Percentiles rank a stretch among this genome's conserved stretches.
phyloP scores from a whole-genome alignment of 2,888 invertebrate genomes.

The Allophyes oxyacanthae region DNA sequence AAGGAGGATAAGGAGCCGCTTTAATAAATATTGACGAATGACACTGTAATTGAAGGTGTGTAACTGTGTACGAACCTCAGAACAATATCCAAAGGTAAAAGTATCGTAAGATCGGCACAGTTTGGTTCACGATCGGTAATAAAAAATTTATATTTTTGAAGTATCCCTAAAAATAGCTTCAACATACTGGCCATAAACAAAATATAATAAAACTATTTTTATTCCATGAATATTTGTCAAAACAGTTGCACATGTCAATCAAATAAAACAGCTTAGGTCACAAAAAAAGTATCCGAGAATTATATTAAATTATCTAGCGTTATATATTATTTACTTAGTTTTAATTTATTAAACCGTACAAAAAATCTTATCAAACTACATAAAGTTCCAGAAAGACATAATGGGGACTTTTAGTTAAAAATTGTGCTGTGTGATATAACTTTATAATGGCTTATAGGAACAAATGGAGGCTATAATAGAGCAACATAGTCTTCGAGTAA shows the following conservation, averaged over 20 bases:
- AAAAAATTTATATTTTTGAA: neutral
- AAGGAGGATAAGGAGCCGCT: no score
- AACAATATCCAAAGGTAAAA: no score
- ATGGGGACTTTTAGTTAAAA: slow-evolving; percentile 19
- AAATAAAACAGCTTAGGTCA: slow-evolving; percentile 37
- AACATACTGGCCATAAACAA: slow-evolving; percentile 25
- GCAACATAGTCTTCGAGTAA: slow-evolving; percentile 27
- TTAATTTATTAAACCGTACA: slow-evolving; percentile 15
- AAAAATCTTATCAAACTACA: slow-evolving; percentile 9
- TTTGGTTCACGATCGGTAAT: no score
- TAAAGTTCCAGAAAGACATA: slow-evolving; percentile 2
- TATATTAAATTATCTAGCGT: slow-evolving; percentile 54
- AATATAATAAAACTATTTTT: slow-evolving; percentile 2
- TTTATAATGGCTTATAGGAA: slow-evolving; percentile 42
- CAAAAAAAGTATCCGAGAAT: slow-evolving; percentile 37
- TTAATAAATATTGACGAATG: no score
- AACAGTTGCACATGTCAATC: slow-evolving; percentile 49
- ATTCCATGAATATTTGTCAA: slow-evolving; percentile 28
- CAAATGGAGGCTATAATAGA: slow-evolving; percentile 51
- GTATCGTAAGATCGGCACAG: no score
- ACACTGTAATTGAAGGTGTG: no score
- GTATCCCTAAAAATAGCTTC: neutral
- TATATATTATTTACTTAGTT: slow-evolving; percentile 28
- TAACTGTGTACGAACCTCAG: no score
- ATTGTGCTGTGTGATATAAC: slow-evolving; percentile 23